phyloP scores from a whole-genome alignment of 2,888 invertebrate genomes.

The Ectemnius cavifrons region DNA sequence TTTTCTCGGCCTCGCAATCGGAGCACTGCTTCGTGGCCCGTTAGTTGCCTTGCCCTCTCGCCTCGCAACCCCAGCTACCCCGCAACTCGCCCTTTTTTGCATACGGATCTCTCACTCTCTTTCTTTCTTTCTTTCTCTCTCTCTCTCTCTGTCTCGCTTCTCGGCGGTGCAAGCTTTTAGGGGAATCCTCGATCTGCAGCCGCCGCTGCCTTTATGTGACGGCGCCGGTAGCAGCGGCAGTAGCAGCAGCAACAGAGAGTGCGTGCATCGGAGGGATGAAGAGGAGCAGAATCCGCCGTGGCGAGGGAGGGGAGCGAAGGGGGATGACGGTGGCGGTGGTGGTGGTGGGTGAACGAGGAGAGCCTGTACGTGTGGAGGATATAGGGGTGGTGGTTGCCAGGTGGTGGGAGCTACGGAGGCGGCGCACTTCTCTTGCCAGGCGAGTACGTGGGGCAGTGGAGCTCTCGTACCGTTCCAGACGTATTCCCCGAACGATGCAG shows the following conservation, averaged over 20 bases:
- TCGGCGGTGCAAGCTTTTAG: conserved; percentile 56
- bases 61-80: conserved; percentile 37
- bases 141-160: conserved; percentile 37
- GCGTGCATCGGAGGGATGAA: conserved; percentile 46
- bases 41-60: conserved; percentile 56
- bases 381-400: conserved; percentile 63
- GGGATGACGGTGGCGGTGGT: not conserved
- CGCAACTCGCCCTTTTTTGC: conserved; percentile 32
- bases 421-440: conserved; percentile 67
- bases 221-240: conserved; percentile 31
- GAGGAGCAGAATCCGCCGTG: conserved; percentile 29
- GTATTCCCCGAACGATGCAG: conserved; percentile 63
- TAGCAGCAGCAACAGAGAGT: conserved; percentile 35
- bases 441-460: conserved; percentile 55
- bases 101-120: conserved; percentile 39
- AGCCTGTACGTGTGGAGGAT: conserved; percentile 46
- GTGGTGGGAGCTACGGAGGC: conserved; percentile 66
- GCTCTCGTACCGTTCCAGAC: conserved; percentile 57
- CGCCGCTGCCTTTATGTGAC: conserved; percentile 56
- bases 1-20: conserved; percentile 30
- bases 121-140: conserved; percentile 43
- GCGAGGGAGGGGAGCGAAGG: conserved; percentile 23
- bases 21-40: conserved; percentile 50
- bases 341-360: not conserved
- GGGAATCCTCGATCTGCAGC: conserved; percentile 56